Conservation (phyloP, 2,113 vertebrate species). For the Percina caprodes region DNA sequence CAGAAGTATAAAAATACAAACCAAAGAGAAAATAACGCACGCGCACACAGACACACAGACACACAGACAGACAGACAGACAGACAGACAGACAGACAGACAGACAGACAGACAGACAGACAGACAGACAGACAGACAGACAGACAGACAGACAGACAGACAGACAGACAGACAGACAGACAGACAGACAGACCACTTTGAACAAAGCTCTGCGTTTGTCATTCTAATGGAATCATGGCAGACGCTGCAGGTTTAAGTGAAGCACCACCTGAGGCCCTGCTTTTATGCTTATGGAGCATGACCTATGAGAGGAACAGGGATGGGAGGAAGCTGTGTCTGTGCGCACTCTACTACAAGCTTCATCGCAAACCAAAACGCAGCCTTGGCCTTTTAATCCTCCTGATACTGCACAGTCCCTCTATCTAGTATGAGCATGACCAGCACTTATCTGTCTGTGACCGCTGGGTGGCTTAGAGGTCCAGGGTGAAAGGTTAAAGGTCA, state of each 20-base stretch:
- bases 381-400: slow-evolving; percentile 16
- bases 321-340: too few species aligned
- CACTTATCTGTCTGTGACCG: slow-evolving; percentile 51
- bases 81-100: too few species aligned
- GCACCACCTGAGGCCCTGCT: slow-evolving; percentile 74
- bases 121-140: too few species aligned
- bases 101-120: too few species aligned
- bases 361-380: slow-evolving; percentile 51
- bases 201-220: slow-evolving; percentile 25
- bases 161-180: too few species aligned
- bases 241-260: slow-evolving; percentile 74
- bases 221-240: slow-evolving; percentile 61
- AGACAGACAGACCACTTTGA: slow-evolving; percentile 23
- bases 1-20: not conserved
- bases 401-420: slow-evolving; percentile 8
- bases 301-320: slow-evolving; percentile 11
- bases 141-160: too few species aligned
- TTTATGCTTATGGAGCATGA: slow-evolving; percentile 70
- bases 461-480: slow-evolving; percentile 17
- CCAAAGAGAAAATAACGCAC: not conserved
- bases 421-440: slow-evolving; percentile 45
- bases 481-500: slow-evolving; percentile 37
- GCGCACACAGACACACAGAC: slow-evolving; percentile 1
- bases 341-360: slow-evolving; percentile 4
- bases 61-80: too few species aligned